Evolutionary conservation across 2,888 invertebrate genomes (phyloP), one percentile per base, ranked within the genome.

Genomic region (Xestia ashworthii): DNA sequence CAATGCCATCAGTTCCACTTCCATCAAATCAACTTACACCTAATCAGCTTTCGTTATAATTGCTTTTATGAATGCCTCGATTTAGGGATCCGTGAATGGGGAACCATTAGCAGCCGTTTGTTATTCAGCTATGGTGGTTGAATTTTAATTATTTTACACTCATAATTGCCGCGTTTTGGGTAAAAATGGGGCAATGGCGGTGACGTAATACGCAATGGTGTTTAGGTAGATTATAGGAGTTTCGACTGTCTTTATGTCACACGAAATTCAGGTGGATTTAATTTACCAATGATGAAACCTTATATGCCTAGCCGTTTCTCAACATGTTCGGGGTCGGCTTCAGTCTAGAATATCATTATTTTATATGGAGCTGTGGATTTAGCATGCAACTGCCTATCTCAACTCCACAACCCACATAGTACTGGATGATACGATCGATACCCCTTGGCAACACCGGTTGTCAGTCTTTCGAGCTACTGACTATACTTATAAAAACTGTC

Each of bases 41-140:
- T 73, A 85, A 86, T 84, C 77, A 82, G 79, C 68, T 71, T 78
- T 82, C 38, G 70, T 80, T 71, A n/a, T 87, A 87, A 84, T 82
- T 82, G 75, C 77, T 87, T 79, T 82, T 82, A 86, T 84, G 84
- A 86, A 87, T 87, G 73, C 80, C 83, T 74, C 76, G 79, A 76
- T 86, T 83, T 76, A 80, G 74, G 73, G 73, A 74, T 80, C 71
- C 66, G 46, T 80, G 87, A 85, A 87, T 86, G 71, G 76, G 71
- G 72, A 25, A 46, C 73, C 78, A 86, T 87, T 87, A 83, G 76
- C 71, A 64, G 38, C 62, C 81, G 80, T 86, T 87, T 86, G 70
- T 86, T 81, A 82, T 81, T 74, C 81, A 41, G 46, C 58, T 11
- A 48, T 71, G 82, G 72, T 80, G 74, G 22, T 79, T 79, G 86